Evolutionary conservation across 1,140 invertebrate genomes (phyloP), one percentile per base, ranked within the genome.

Genomic region (Drosophila bocki): DNA sequence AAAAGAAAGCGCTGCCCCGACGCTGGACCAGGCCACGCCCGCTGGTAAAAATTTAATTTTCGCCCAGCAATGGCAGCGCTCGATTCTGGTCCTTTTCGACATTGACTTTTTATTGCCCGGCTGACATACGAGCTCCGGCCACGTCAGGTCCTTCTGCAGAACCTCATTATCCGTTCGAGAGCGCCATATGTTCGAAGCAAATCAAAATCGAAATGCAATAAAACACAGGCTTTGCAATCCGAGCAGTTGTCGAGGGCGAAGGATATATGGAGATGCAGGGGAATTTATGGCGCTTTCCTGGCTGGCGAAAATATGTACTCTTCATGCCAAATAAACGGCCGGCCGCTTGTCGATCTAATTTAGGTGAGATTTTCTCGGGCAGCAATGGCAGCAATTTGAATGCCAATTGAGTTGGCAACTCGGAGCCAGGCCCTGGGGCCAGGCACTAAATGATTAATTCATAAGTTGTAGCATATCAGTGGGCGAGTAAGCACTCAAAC

Each of bases 131-230:
- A 42, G 35, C 80, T 72, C 19, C 70, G 44, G 5, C 44, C 47
- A n/a, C 29, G 32, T 35, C 59, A 45, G 39, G 56, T 35, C 53
- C 58, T 51, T 39, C 47, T 13, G 29, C 48, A 56, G 56, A 64
- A 65, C 54, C 82, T 80, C 64, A 86, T 83, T 83, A 83, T 80
- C 58, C 56, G 57, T 54, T 45, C 29, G 35, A 60, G 75, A 47
- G 56, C 29, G 42, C 63, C 77, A 83, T 70, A 69, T 87, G 77
- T 42, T 59, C 22, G 6, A 19, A 54, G 54, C 68, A 76, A 83
- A 87, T 87, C 83, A 88, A 75, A 87, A 88, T 68, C 57, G 77
- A 88, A 88, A 70, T 88, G 84, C 77, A 83, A 88, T 87, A 88
- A 87, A 87, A 70, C 61, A 67, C 76, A 67, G 62, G 75, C 63